Conservation (phyloP, 2,888 invertebrate species). For the Leptopilina syphax region DNA sequence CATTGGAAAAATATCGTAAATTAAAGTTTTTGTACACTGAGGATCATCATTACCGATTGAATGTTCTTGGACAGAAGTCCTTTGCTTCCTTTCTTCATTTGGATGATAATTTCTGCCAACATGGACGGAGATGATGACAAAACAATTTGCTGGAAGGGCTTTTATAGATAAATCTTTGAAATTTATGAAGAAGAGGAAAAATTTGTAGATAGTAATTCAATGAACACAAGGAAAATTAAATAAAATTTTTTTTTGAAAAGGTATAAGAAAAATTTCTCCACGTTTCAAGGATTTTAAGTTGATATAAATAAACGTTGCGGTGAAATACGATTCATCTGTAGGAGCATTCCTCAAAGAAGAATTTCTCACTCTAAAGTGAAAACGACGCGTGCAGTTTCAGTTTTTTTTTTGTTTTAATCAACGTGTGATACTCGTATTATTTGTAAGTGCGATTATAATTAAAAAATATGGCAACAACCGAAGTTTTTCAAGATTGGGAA, state of each 20-base stretch:
- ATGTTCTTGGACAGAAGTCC: background rate
- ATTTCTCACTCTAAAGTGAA: constrained; percentile 35
- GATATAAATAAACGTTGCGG: constrained; percentile 38
- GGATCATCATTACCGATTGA: background rate
- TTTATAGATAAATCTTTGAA: background rate
- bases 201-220: background rate
- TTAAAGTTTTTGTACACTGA: too few species aligned
- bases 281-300: constrained; percentile 34
- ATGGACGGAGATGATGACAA: constrained; percentile 52
- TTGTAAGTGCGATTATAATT: constrained; percentile 38
- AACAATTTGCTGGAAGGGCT: background rate
- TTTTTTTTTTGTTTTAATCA: background rate
- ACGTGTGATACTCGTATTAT: constrained; percentile 54
- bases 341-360: constrained; percentile 35
- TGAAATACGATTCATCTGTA: constrained; percentile 30
- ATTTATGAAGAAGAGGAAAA: background rate
- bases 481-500: constrained; percentile 75
- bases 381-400: constrained; percentile 20
- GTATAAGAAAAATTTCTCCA: constrained; percentile 10
- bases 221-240: background rate
- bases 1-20: too few species aligned
- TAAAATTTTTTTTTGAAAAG: background rate
- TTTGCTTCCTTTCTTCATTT: background rate
- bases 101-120: constrained; percentile 22
- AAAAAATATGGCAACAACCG: constrained; percentile 71